Conservation (phyloP, 2,888 invertebrate species). For the Anthophora plumipes region DNA sequence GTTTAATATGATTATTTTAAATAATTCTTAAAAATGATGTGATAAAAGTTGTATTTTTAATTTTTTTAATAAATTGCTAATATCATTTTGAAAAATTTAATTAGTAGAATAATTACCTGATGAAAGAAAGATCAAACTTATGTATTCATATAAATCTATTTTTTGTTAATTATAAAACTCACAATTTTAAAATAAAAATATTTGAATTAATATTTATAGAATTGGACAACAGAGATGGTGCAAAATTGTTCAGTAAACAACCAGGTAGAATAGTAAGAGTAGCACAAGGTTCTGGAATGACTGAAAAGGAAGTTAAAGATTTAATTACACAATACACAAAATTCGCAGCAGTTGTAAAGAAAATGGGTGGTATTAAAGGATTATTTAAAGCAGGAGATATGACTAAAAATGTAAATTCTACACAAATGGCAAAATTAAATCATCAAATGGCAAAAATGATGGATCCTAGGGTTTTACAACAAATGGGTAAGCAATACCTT, state of each 20-base stretch:
- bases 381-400: constrained; percentile 99
- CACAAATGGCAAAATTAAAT: constrained; percentile 99
- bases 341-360: constrained; percentile 99
- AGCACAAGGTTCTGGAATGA: constrained; percentile 96
- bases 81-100: not conserved
- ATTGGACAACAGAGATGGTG: constrained; percentile 97
- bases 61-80: too few relatives aligned
- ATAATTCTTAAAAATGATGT: too few relatives aligned
- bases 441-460: constrained; percentile 99
- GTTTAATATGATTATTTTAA: too few relatives aligned
- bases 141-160: not conserved
- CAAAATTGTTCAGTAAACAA: constrained; percentile 97
- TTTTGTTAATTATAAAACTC: not conserved
- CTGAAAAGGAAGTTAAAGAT: constrained; percentile 98
- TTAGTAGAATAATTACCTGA: not conserved
- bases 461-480: constrained; percentile 98
- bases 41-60: too few relatives aligned
- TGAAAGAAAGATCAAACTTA: not conserved
- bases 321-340: constrained; percentile 99
- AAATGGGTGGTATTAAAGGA: constrained; percentile 99
- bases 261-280: constrained; percentile 92
- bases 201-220: constrained; percentile 86
- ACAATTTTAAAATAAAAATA: not conserved
- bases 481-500: constrained; percentile 88
- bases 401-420: constrained; percentile 99